Percentiles rank a stretch among this genome's conserved stretches.
Evolutionary conservation across 2,888 invertebrate genomes (phyloP).

Genomic region (Caenorhabditis becei): DNA sequence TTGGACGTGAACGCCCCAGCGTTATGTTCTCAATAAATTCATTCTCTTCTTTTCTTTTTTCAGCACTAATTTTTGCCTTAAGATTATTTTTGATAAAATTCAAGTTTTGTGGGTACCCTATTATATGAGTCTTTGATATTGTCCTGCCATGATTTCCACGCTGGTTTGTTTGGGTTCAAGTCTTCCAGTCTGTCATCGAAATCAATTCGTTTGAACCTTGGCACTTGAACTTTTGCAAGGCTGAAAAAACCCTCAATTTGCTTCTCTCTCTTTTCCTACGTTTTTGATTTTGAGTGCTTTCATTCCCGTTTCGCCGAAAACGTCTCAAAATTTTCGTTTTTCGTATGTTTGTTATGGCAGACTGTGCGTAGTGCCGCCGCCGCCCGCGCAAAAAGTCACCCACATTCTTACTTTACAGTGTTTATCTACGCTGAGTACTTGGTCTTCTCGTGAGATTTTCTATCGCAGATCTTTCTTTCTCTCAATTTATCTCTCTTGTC

Average conservation of each 20-base stretch:
- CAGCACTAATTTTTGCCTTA: slow-evolving; percentile 76
- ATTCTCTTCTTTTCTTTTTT: slow-evolving; percentile 74
- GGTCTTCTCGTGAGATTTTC: slow-evolving; percentile 23
- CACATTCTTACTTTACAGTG: slow-evolving; percentile 36
- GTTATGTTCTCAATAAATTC: slow-evolving; percentile 73
- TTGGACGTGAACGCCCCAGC: slow-evolving; percentile 65
- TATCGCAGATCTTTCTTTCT: background rate
- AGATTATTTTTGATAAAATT: too few relatives aligned
- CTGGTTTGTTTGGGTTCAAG: slow-evolving; percentile 71
- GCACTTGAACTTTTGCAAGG: slow-evolving; percentile 43
- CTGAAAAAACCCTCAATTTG: slow-evolving; percentile 16
- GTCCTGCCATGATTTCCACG: slow-evolving; percentile 79
- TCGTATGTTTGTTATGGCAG: slow-evolving; percentile 46
- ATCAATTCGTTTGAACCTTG: slow-evolving; percentile 73
- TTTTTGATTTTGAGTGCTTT: slow-evolving; percentile 5
- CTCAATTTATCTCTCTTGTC: slow-evolving; percentile 17
- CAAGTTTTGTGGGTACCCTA: too few relatives aligned
- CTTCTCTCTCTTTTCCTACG: background rate
- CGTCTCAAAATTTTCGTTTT: slow-evolving; percentile 3
- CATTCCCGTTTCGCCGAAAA: slow-evolving; percentile 16
- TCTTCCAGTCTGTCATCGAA: slow-evolving; percentile 79
- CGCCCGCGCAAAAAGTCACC: slow-evolving; percentile 49
- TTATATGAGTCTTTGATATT: slow-evolving; percentile 78
- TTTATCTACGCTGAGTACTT: slow-evolving; percentile 49
- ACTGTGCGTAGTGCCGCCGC: slow-evolving; percentile 20